Base-by-base conservation (phyloP, 2,888 invertebrate genomes). In the Leptogaster cylindrica region DNA sequence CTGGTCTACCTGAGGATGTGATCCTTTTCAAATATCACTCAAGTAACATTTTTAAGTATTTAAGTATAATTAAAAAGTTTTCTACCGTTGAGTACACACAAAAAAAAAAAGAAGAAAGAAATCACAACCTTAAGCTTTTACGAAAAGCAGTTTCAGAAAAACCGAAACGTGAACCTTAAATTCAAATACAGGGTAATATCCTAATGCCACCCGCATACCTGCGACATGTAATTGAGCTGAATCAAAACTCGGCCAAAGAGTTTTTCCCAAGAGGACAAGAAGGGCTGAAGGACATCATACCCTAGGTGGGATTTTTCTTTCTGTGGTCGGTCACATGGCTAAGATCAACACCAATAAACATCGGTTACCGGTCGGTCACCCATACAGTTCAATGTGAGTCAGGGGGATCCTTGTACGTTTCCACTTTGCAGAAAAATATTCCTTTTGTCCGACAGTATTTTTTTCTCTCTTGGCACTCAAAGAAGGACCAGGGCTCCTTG, bases 181-280 rank as follows among this genome's bases (percentile, higher is more conserved):
- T n/a, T n/a, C n/a, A n/a, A n/a, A n/a, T n/a, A n/a, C n/a, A n/a
- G n/a, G n/a, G n/a, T n/a, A n/a, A n/a, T n/a, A n/a, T n/a, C n/a
- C n/a, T n/a, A n/a, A n/a, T n/a, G n/a, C 46, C 48, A 55, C 55
- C 36, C 33, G 39, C 55, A 36, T 12, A 51, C 55, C 39, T 55
- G 55, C 39, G 8, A 2, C 23, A 12, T 58, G n/a, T 58, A 58
- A 12, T 12, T 12, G 12, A 39, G 58, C 27, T 58, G 27, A 44
- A 44, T 61, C 16, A 44, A 44, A 61, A 61, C 28, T 44, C 61
- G 61, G 44, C 31, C 61, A 61, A 61, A 61, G 44, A 28, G n/a
- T 48, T 48, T 55, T 20, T 27, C 61, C 41, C 41, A 44, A 61
- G 61, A 61, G 61, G 27, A 20, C 25, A 39, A 12, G 44, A 33